Evolutionary conservation across 1,140 invertebrate species (phyloP).

Genomic region (Zaprionus inermis): DNA sequence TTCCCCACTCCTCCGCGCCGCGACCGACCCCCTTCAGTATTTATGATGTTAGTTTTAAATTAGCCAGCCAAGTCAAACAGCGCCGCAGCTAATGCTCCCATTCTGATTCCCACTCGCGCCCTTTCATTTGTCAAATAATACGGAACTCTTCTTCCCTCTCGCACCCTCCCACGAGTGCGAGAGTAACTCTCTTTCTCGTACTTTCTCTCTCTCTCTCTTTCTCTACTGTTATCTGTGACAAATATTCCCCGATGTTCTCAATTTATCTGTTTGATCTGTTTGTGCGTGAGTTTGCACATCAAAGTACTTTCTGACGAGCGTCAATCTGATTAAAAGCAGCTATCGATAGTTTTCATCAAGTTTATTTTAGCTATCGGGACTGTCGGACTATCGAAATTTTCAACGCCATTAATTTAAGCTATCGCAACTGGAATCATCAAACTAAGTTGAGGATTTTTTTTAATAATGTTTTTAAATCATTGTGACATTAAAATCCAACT

Average conservation of each 20-base stretch:
- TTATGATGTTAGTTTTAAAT: constrained; percentile 82
- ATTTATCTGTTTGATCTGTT: neutral
- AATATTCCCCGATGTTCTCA: neutral
- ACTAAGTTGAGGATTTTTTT: too few species aligned
- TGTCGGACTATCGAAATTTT: too few species aligned
- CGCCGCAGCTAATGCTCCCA: constrained; percentile 68
- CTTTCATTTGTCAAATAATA: constrained; percentile 33
- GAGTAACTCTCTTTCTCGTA: neutral
- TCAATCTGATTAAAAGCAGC: neutral
- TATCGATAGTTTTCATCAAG: neutral
- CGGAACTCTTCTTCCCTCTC: constrained; percentile 12
- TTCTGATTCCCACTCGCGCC: constrained; percentile 33
- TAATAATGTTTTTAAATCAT: too few species aligned
- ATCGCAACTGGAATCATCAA: too few species aligned
- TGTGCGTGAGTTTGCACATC: neutral
- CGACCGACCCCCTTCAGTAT: constrained; percentile 60
- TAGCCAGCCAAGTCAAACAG: constrained; percentile 76
- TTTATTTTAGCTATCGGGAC: neutral
- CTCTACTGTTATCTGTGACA: constrained; percentile 5
- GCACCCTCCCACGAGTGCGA: too few species aligned
- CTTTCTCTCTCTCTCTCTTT: neutral
- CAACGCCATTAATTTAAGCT: too few species aligned
- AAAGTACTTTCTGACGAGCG: neutral
- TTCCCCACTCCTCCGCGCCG: neutral
- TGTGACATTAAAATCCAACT: too few species aligned